Evolutionary conservation across 2,888 invertebrate genomes (phyloP), one percentile per base, ranked within the genome.

Genomic region (Girardia tigrina): DNA sequence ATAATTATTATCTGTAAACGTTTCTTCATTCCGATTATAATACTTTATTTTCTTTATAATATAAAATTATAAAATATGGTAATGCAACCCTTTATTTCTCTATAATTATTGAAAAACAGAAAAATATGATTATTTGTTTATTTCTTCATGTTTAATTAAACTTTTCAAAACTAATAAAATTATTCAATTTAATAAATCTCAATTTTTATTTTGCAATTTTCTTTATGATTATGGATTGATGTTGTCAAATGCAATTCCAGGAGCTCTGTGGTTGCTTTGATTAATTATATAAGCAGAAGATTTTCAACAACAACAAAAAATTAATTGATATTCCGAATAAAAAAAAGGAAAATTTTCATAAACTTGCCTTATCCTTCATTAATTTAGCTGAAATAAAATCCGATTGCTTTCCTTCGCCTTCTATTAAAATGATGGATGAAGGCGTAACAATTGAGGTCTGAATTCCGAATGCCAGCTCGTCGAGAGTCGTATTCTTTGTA

Each of bases 391-490:
- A 56, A 8, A 56, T 56, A n/a, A 56, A 56, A 56, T 56, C 56
- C 56, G 56, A 56, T 56, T 56, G 56, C 56, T 56, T 56, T 56
- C 56, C 56, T 20, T 56, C 56, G 56, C 56, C 56, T 56, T 56
- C 56, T 4, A 56, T 56, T 4, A 56, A 23, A 56, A 56, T 56
- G 56, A 56, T 56, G 8, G 56, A 56, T 56, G 56, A 56, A 16
- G 56, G 23, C 56, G 56, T 56, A 23, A 56, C 23, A 20, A 56
- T n/a, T 56, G 56, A 56, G 26, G 74, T 74, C 26, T 74, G 74
- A 26, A 74, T 74, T n/a, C 74, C 74, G 16, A 75, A 72, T 28
- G 71, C 71, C 28, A 72, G n/a, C 8, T 75, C 75, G 26, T 75
- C 75, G 8, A 69, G 70, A 71, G 29, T 71, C 28, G 75, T 75